Percentiles rank a stretch among this genome's conserved stretches.
Evolutionary conservation across 2,113 vertebrate species (phyloP).

Genomic region (Nettapus auritus): DNA sequence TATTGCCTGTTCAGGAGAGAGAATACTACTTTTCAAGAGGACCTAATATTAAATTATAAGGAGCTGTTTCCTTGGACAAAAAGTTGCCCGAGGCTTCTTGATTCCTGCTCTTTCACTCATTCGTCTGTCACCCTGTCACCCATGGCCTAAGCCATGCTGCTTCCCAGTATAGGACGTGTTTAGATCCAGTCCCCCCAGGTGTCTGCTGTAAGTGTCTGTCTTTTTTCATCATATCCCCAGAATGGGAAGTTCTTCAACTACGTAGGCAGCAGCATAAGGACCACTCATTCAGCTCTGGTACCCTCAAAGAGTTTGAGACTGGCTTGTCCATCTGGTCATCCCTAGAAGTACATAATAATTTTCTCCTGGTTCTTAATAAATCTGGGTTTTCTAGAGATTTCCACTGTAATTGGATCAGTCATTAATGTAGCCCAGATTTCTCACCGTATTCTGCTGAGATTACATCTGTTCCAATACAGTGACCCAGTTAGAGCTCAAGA

Average conservation of each 20-base stretch:
- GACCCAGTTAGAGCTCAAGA: conserved; percentile 52
- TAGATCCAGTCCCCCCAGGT: neutral
- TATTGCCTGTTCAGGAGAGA: neutral
- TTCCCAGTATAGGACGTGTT: neutral
- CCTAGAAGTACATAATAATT: conserved; percentile 43
- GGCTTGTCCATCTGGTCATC: conserved; percentile 41
- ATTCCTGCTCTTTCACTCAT: neutral
- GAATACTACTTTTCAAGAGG: neutral
- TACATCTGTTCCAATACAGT: conserved; percentile 45
- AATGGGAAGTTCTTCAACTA: neutral
- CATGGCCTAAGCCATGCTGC: neutral
- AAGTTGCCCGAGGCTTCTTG: neutral
- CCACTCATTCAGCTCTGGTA: neutral
- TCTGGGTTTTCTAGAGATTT: conserved; percentile 56
- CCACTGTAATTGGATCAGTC: conserved; percentile 46
- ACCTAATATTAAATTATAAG: neutral
- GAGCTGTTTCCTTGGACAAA: neutral
- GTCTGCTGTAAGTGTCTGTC: neutral
- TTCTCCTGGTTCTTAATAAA: conserved; percentile 46
- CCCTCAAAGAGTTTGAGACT: neutral
- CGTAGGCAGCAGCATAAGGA: neutral
- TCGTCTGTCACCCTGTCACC: neutral
- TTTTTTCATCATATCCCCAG: neutral
- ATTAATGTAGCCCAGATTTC: conserved; percentile 55
- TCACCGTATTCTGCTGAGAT: conserved; percentile 51